phyloP scores from a whole-genome alignment of 2,797 vertebrate species.

The Artibeus jamaicensis region DNA sequence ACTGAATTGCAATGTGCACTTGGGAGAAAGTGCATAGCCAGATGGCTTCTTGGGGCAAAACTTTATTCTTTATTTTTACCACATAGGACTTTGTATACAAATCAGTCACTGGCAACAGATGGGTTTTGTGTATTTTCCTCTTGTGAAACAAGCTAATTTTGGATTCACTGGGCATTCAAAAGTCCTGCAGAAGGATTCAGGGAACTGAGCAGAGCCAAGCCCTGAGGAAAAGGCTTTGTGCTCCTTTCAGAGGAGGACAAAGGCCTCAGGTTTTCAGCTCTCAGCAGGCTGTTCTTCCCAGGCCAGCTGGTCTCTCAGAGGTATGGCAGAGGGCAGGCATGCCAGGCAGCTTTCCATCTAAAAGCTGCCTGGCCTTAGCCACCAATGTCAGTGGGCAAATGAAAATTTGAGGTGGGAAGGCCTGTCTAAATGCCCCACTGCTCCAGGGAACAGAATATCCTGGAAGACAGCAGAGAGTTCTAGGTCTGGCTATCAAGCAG shows the following conservation, averaged over 20 bases:
- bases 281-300: background rate
- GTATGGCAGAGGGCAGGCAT: background rate
- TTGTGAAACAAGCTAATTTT: background rate
- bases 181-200: background rate
- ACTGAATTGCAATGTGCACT: background rate
- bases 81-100: background rate
- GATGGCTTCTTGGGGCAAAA: background rate
- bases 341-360: background rate
- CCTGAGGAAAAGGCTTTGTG: background rate
- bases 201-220: background rate
- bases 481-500: background rate
- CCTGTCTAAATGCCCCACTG: background rate
- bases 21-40: background rate
- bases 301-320: background rate
- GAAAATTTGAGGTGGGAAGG: background rate
- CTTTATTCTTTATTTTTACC: background rate
- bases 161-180: background rate
- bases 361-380: background rate
- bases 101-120: background rate
- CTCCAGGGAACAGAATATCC: background rate
- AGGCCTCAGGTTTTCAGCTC: background rate
- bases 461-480: background rate
- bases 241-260: background rate
- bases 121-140: background rate
- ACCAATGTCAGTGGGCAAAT: background rate